Percentiles rank a stretch among this genome's conserved stretches.
Conservation (phyloP, 1,140 invertebrate genomes). For the Armadillidium nasatum region DNA sequence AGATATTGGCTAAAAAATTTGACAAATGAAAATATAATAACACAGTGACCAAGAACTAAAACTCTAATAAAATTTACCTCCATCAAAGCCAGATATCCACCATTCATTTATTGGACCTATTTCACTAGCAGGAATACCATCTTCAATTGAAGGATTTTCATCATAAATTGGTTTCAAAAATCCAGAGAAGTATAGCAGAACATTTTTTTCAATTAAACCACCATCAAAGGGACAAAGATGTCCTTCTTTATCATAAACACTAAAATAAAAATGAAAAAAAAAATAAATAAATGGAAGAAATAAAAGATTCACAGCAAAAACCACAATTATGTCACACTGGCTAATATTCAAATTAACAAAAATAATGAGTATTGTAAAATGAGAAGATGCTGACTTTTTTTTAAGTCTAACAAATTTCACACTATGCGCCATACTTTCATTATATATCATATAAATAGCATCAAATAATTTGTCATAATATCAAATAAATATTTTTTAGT, state of each 20-base stretch:
- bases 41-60: neutral
- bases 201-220: slow-evolving; percentile 73
- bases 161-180: slow-evolving; percentile 76
- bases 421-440: too few species aligned
- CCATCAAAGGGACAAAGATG: slow-evolving; percentile 76
- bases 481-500: too few species aligned
- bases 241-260: slow-evolving; percentile 73
- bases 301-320: slow-evolving; percentile 29
- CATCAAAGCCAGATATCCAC: slow-evolving; percentile 78
- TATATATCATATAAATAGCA: too few species aligned
- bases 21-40: neutral
- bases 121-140: slow-evolving; percentile 64
- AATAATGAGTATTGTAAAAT: too few species aligned
- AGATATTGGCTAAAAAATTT: too few species aligned
- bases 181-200: slow-evolving; percentile 70
- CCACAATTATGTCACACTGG: too few species aligned
- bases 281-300: too few species aligned
- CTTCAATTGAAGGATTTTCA: slow-evolving; percentile 63
- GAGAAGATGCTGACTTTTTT: too few species aligned
- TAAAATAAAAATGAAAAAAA: slow-evolving; percentile 59
- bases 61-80: slow-evolving; percentile 54
- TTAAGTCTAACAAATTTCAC: too few species aligned
- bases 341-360: too few species aligned
- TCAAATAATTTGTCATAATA: too few species aligned
- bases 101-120: slow-evolving; percentile 82